phyloP scores from a whole-genome alignment of 37 sponge, comb jelly and placozoan genomes.

The Ianthella basta region DNA sequence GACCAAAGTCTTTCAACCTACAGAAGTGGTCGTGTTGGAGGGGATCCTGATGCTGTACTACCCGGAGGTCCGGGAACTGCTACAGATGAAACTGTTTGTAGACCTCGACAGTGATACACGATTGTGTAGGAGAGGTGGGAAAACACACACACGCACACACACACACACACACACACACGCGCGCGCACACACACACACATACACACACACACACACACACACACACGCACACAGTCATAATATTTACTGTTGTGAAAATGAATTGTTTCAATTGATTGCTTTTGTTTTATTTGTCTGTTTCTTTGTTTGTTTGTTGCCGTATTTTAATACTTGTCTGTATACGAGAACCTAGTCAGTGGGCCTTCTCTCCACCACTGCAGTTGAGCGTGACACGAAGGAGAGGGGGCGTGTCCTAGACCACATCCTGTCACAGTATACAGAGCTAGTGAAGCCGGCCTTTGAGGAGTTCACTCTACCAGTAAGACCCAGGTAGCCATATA shows the following conservation, averaged over 20 bases:
- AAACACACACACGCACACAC: background rate
- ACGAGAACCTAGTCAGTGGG: background rate
- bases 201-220: too few species aligned
- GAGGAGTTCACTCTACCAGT: slow-evolving; percentile 97
- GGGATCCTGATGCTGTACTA: slow-evolving; percentile 95
- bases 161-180: background rate
- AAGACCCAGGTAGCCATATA: too few species aligned
- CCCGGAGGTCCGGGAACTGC: slow-evolving; percentile 73
- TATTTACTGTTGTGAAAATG: too few species aligned
- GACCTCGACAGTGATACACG: slow-evolving; percentile 94
- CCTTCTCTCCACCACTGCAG: slow-evolving; percentile 26
- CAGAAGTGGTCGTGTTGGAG: slow-evolving; percentile 92
- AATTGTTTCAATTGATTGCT: too few species aligned
- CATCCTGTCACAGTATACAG: slow-evolving; percentile 85
- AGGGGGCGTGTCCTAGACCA: slow-evolving; percentile 79
- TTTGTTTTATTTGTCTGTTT: too few species aligned
- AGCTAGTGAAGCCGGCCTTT: slow-evolving; percentile 94
- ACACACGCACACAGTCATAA: too few species aligned
- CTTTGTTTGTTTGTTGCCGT: too few species aligned
- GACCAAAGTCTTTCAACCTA: slow-evolving; percentile 40
- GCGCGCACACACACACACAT: too few species aligned
- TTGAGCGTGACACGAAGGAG: slow-evolving; percentile 81
- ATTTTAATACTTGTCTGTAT: too few species aligned
- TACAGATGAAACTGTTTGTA: slow-evolving; percentile 97
- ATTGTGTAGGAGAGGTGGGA: slow-evolving; percentile 84